Conservation (phyloP, 2,113 vertebrate genomes). For the Tinamus guttatus region DNA sequence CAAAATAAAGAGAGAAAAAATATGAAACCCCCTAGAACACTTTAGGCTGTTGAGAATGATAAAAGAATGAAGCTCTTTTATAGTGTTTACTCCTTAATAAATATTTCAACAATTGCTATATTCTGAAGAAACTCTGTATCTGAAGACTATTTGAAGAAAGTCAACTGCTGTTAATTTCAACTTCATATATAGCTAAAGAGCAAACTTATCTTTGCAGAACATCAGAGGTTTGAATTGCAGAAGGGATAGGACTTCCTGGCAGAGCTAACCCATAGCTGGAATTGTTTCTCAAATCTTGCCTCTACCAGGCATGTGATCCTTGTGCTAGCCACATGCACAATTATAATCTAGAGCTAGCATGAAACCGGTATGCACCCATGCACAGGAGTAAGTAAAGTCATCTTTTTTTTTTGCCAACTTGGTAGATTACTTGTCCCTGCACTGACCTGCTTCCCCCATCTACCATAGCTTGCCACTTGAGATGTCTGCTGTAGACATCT, state of each 20-base stretch:
- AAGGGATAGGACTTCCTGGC: background rate
- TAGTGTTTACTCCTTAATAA: background rate
- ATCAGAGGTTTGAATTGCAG: background rate
- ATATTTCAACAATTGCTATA: background rate
- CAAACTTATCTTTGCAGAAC: background rate
- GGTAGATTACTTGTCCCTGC: background rate
- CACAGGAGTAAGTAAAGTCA: background rate
- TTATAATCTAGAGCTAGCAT: background rate
- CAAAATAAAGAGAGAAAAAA: slow-evolving; percentile 7
- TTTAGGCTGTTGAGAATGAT: background rate
- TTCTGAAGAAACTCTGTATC: background rate
- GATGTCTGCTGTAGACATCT: background rate
- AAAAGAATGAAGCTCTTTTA: background rate
- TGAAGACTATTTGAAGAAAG: background rate
- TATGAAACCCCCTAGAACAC: background rate
- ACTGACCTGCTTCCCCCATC: background rate
- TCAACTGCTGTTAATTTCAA: background rate
- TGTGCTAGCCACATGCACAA: background rate
- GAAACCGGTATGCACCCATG: background rate
- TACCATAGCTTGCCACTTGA: background rate
- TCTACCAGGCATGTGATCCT: background rate
- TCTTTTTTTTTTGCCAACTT: background rate
- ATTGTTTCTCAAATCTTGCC: background rate
- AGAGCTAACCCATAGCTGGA: background rate
- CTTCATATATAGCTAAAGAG: background rate